These are phyloP conservation scores for Drosophila mayri DNA, from an alignment of 1,140 invertebrate species.

Conservation along the genomic window DNA sequence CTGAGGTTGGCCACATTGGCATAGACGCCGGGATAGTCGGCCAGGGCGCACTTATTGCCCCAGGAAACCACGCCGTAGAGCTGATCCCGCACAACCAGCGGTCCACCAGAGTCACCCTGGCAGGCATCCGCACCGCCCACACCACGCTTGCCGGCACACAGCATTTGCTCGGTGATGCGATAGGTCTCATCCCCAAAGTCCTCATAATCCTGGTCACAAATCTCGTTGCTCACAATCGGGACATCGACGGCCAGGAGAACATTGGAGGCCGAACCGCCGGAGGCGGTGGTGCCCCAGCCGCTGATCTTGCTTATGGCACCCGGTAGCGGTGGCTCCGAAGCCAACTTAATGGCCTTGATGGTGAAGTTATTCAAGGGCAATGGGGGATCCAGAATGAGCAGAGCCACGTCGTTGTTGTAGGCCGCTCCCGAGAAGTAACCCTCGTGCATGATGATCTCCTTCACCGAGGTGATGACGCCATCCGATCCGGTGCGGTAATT, in stretches of 20 bases:
- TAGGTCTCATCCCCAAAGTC: conserved; percentile 6
- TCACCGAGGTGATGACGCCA: conserved; percentile 70
- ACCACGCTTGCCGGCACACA: conserved; percentile 86
- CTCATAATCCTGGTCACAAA: conserved; percentile 61
- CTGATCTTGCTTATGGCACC: conserved; percentile 73
- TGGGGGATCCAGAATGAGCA: conserved; percentile 58
- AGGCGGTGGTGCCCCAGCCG: conserved; percentile 83
- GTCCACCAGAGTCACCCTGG: conserved; percentile 85
- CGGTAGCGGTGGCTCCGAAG: conserved; percentile 48
- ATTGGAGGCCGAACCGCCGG: conserved; percentile 52
- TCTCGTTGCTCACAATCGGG: conserved; percentile 63
- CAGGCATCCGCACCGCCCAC: conserved; percentile 86
- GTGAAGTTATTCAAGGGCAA: conserved; percentile 76
- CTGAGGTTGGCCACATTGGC: conserved; percentile 86
- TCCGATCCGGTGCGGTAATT: conserved; percentile 56
- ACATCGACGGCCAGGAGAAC: conserved; percentile 66
- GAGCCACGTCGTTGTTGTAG: conserved; percentile 73
- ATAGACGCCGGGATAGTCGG: conserved; percentile 89
- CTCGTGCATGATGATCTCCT: conserved; percentile 78
- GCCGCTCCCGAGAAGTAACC: conserved; percentile 54
- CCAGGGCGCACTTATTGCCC: conserved; percentile 88
- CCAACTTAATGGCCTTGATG: conserved; percentile 62
- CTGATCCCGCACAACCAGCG: conserved; percentile 74
- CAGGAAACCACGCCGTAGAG: conserved; percentile 88
- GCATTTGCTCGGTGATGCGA: conserved; percentile 86